Conservation (phyloP, 2,797 vertebrate species). For the Rousettus madagascariensis region DNA sequence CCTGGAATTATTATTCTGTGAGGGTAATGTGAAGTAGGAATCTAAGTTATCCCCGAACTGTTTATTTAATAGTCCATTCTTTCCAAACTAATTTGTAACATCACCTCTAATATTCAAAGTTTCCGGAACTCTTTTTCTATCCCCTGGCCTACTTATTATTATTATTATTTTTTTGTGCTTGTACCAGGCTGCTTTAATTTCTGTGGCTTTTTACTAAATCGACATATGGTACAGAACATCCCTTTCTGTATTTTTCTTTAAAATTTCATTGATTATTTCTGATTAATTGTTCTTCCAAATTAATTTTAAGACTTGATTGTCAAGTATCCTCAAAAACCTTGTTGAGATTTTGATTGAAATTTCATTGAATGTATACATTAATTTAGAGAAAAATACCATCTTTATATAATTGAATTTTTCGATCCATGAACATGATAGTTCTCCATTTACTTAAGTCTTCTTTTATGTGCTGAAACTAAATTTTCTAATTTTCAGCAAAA, state of each 20-base stretch:
- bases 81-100: neutral
- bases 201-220: neutral
- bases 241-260: conserved; percentile 39
- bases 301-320: neutral
- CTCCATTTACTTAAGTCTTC: neutral
- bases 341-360: neutral
- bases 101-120: neutral
- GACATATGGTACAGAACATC: neutral
- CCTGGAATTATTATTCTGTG: neutral
- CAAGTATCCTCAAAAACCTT: neutral
- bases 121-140: neutral
- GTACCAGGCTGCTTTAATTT: neutral
- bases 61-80: neutral
- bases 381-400: conserved; percentile 1
- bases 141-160: neutral
- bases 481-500: conserved; percentile 23
- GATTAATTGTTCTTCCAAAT: neutral
- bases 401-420: conserved; percentile 7
- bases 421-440: neutral
- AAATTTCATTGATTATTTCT: neutral
- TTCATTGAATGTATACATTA: neutral
- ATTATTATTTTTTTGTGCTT: neutral
- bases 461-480: neutral
- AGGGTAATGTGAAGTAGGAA: neutral
- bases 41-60: neutral